These are phyloP conservation scores for Danio kyathit DNA, from an alignment of 2,797 vertebrate genomes.

Conservation along the genomic window DNA sequence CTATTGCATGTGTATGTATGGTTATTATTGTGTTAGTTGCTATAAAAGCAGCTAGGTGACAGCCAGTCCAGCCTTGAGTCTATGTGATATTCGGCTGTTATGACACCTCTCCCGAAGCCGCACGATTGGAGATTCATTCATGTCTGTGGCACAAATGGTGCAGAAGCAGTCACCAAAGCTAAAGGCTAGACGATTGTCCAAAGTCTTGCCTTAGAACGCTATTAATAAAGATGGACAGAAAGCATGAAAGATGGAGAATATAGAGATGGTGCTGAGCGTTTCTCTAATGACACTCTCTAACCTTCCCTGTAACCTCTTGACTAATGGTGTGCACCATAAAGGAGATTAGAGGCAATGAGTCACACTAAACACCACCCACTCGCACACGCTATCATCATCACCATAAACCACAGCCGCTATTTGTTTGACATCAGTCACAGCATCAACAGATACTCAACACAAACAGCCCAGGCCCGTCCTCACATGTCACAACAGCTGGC, in stretches of 20 bases:
- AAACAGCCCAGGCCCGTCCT: slow-evolving; percentile 58
- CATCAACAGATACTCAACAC: slow-evolving; percentile 55
- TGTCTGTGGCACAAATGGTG: not conserved
- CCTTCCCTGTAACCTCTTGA: slow-evolving; percentile 61
- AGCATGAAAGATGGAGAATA: not conserved
- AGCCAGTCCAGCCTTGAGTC: not conserved
- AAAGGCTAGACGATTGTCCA: not conserved
- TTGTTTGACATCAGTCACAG: slow-evolving; percentile 57
- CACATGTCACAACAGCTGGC: slow-evolving; percentile 67
- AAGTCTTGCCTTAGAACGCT: not conserved
- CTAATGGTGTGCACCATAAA: slow-evolving; percentile 66
- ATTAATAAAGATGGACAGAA: not conserved
- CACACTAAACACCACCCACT: slow-evolving; percentile 39
- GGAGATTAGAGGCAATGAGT: slow-evolving; percentile 45
- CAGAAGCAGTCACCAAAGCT: not conserved
- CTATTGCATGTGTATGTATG: too few species aligned
- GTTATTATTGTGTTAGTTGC: too few species aligned
- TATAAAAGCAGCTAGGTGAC: too few species aligned
- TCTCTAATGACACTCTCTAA: slow-evolving; percentile 65
- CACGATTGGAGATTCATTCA: not conserved
- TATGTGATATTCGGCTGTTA: not conserved
- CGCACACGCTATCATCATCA: slow-evolving; percentile 21
- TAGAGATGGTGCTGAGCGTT: slow-evolving; percentile 37
- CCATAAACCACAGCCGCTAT: slow-evolving; percentile 52
- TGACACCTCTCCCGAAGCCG: not conserved